Percentiles rank a stretch among this genome's conserved stretches.
These are phyloP conservation scores for Colius striatus DNA, from an alignment of 2,113 vertebrate species.

Conservation along the genomic window DNA sequence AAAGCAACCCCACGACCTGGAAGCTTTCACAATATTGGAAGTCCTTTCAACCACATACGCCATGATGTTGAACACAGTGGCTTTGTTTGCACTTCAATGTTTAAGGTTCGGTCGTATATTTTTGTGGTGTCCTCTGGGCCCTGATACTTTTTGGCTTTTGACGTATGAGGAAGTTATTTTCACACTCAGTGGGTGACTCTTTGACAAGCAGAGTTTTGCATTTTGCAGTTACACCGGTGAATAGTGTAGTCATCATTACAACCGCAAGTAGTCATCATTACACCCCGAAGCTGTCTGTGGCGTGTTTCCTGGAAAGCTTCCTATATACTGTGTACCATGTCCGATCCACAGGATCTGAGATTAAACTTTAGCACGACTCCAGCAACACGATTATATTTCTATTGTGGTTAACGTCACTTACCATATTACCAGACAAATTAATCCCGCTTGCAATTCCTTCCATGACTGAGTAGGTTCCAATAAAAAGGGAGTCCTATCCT, in stretches of 20 bases:
- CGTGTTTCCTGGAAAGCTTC: not conserved
- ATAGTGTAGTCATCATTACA: not conserved
- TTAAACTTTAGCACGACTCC: not conserved
- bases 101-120: not conserved
- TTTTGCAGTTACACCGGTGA: not conserved
- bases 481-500: not conserved
- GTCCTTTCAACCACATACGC: slow-evolving; percentile 4
- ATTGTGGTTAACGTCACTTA: not conserved
- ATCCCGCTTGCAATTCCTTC: slow-evolving; percentile 10
- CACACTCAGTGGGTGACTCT: not conserved
- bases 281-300: not conserved
- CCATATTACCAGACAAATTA: not conserved
- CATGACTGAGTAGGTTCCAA: not conserved
- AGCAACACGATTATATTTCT: not conserved
- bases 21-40: not conserved
- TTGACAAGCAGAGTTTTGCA: not conserved
- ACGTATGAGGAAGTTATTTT: not conserved
- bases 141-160: not conserved
- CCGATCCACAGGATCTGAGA: not conserved
- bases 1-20: not conserved
- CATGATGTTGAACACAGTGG: slow-evolving; percentile 24
- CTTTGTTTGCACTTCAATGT: slow-evolving; percentile 38
- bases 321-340: not conserved
- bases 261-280: not conserved
- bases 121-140: not conserved